Evolutionary conservation across 2,113 vertebrate species (phyloP).

Genomic region (Actinemys pallida): DNA sequence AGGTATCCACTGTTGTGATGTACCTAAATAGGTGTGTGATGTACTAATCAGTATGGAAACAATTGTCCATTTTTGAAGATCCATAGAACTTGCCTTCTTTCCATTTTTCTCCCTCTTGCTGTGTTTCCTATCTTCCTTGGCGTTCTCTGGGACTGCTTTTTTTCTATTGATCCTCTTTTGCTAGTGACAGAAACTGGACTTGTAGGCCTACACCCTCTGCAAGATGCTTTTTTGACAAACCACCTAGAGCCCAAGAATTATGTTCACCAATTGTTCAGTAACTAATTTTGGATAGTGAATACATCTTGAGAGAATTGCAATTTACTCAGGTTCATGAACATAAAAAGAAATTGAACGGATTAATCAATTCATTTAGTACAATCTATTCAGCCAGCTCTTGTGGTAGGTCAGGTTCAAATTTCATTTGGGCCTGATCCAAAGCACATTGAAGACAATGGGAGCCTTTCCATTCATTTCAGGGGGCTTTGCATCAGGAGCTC

Average conservation of each 20-base stretch:
- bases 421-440: neutral
- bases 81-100: neutral
- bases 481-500: neutral
- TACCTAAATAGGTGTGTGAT: neutral
- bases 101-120: neutral
- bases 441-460: accelerated
- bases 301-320: neutral
- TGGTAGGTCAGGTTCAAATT: neutral
- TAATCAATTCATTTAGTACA: neutral
- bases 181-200: neutral
- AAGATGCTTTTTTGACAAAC: accelerated
- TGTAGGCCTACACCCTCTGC: neutral
- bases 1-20: neutral
- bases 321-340: neutral
- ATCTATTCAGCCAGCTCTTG: neutral
- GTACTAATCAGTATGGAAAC: neutral
- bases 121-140: neutral
- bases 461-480: neutral
- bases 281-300: neutral
- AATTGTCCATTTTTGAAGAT: neutral
- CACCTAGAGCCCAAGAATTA: neutral
- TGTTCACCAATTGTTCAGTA: accelerated
- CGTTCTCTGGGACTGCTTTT: neutral
- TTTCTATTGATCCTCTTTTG: neutral
- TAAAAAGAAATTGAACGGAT: neutral